Base-by-base conservation (phyloP, 1,140 invertebrate species). In the Acromyrmex charruanus region DNA sequence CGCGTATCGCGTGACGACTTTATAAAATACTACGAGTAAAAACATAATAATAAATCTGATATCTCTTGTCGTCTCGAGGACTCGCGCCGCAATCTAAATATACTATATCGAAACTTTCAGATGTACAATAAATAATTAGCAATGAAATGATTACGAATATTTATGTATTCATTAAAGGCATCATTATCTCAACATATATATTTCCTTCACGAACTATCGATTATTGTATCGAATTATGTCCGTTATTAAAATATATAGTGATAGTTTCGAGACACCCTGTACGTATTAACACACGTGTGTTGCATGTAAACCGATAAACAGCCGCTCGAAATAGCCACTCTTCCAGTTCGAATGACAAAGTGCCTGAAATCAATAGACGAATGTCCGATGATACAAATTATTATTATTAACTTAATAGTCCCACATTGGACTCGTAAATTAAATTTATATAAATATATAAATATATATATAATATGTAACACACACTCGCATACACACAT, bases 281-380 rank as follows among this genome's bases (percentile, higher is more conserved):
- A 53, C 25, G n/a, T 53, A 25, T 3, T 39, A 28, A 25, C 25
- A 66, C 44, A 66, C 39, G 21, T 51, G 51, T 44, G 58, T 21
- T 63, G 71, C 65, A 74, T 68, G 86, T 74, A 66, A 87, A 87
- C 61, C 65, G 59, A 72, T 77, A 74, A 69, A 72, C 28, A 80
- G 61, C 18, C 87, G 35, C 61, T 69, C n/a, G 53, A 72, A 88
- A 85, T 74, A 63, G 59, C 55, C 66, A 44, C 51, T 77, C 39
- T 85, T 75, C 53, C 79, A 63, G 58, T 55, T 25, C 21, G 66
- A 18, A 55, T 63, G 77, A 89, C 69, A 28, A 74, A 82, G 53
- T 63, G 59, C 77, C 63, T 63, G 77, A 77, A 90, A 90, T 90
- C 86, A 88, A 90, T 90, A 88, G 89, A 90, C 53, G n/a, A 87